Evolutionary conservation across 2,797 vertebrate genomes (phyloP).

Genomic region (Oryzias sinensis): DNA sequence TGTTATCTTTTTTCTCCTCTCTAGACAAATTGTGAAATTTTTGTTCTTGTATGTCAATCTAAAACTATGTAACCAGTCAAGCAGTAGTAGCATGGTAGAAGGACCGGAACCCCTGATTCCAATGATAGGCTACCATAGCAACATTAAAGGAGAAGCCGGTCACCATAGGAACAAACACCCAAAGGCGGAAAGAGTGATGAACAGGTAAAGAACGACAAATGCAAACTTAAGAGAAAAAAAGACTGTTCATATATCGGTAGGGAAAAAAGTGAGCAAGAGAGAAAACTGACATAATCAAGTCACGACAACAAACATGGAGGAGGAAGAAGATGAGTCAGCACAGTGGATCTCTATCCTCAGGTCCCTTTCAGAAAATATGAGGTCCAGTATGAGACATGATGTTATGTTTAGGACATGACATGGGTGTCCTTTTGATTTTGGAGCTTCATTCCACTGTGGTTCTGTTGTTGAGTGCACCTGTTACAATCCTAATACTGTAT

Average conservation of each 20-base stretch:
- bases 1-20: background rate
- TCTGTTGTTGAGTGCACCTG: background rate
- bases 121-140: conserved; percentile 71
- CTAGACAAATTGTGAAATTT: background rate
- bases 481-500: background rate
- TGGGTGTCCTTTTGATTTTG: conserved; percentile 4
- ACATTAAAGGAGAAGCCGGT: conserved; percentile 63
- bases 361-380: conserved; percentile 15
- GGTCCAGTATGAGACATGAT: conserved; percentile 4
- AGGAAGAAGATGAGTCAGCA: conserved; percentile 33
- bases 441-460: background rate
- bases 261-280: conserved; percentile 32
- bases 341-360: conserved; percentile 30
- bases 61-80: conserved; percentile 1
- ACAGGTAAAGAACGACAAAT: conserved; percentile 22
- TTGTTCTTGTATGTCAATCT: conserved; percentile 1
- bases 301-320: conserved; percentile 30
- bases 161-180: conserved; percentile 68
- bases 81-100: conserved; percentile 47
- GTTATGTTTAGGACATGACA: background rate
- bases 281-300: conserved; percentile 31
- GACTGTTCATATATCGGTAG: conserved; percentile 14
- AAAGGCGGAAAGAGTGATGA: conserved; percentile 29
- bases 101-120: conserved; percentile 60
- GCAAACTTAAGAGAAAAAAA: conserved; percentile 35